phyloP scores from a whole-genome alignment of 1,140 invertebrate genomes.

The Harpegnathos saltator region DNA sequence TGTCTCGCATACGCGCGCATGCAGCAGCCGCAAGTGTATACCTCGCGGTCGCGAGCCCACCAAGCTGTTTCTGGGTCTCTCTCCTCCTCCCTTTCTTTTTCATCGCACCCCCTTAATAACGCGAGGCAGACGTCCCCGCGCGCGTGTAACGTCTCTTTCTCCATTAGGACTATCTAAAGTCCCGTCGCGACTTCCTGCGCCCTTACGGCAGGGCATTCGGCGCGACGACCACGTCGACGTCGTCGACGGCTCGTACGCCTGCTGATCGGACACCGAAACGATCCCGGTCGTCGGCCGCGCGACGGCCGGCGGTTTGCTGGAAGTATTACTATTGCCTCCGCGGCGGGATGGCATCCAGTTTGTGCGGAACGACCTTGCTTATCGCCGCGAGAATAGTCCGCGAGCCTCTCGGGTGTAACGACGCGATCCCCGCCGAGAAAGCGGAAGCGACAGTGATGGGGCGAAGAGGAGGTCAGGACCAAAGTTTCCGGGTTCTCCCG shows the following conservation, averaged over 20 bases:
- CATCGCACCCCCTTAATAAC: neutral
- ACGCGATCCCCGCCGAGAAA: neutral
- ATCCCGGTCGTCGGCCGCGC: neutral
- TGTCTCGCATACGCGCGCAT: too few relatives aligned
- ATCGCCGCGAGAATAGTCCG: slow-evolving; percentile 33
- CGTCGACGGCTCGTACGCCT: slow-evolving; percentile 46
- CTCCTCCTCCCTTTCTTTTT: slow-evolving; percentile 14
- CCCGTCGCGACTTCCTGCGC: slow-evolving; percentile 50
- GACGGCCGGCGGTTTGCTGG: neutral
- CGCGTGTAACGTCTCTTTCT: slow-evolving; percentile 38
- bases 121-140: slow-evolving; percentile 29
- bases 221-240: neutral
- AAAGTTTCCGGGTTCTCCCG: neutral
- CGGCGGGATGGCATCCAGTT: slow-evolving; percentile 25
- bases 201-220: slow-evolving; percentile 61
- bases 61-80: neutral
- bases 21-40: neutral
- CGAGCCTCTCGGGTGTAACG: neutral
- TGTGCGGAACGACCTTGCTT: slow-evolving; percentile 21
- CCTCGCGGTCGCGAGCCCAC: neutral
- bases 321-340: slow-evolving; percentile 32
- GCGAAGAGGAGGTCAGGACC: neutral
- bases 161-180: slow-evolving; percentile 70
- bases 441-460: too few relatives aligned
- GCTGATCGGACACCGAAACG: slow-evolving; percentile 57